Evolutionary conservation across 2,797 vertebrate genomes (phyloP), one percentile per base, ranked within the genome.

Genomic region (Allobates femoralis): DNA sequence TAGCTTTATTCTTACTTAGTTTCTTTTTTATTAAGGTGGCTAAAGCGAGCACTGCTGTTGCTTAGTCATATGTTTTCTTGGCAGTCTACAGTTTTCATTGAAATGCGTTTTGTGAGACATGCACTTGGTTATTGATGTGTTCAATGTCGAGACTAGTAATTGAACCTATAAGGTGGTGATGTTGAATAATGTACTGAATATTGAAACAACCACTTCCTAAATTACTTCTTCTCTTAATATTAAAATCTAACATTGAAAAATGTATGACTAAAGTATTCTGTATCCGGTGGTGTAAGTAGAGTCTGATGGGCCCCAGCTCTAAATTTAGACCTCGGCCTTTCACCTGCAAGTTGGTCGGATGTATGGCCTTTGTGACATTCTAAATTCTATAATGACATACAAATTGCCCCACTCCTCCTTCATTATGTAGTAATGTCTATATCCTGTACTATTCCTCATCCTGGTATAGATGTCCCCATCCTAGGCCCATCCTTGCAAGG

Each of bases 1-100:
- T 60, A 46, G 56, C 16, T 23, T 64, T 64, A 64, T 46, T 62
- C 26, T 64, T 50, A 5, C 15, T 46, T 60, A 79, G 56, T 60
- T 79, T 30, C 11, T 62, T 34, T 62, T 34, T 26, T 62, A 79
- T 79, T 10, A 41, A 73, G 69, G 23, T 73, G 34, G 34, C 66
- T 32, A 69, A 21, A 21, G 66, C 3, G 19, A 69, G 19, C 18
- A 34, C 32, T 69, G 21, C 32, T 69, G 15, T 73, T 73, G 69
- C 34, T 73, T 4, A 73, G 34, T 73, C 69, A 73, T 73, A 23
- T 3, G 41, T 41, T 73, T n/a, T 73, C 21, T 46, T 73, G 37
- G 21, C 37, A 73, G 21, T 41, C 19, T 37, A 7, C 10, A 16
- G 6, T 69, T 37, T 69, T 37, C 32, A 10, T 37, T 69, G 21